Evolutionary conservation across 2,888 invertebrate species (phyloP).

Genomic region (Luperina testacea): DNA sequence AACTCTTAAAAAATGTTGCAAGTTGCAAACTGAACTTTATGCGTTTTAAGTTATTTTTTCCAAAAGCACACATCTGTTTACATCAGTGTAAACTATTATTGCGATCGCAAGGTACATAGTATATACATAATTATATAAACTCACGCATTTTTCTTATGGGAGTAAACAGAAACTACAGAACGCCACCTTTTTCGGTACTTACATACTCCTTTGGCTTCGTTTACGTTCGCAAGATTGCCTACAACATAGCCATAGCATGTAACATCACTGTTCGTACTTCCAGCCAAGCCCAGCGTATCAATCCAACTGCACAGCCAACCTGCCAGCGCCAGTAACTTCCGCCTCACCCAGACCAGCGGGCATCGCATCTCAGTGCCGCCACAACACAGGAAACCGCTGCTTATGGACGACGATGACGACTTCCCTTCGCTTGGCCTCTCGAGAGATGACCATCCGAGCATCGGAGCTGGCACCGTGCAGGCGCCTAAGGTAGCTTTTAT

Average conservation of each 20-base stretch:
- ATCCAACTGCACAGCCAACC: slow-evolving; percentile 88
- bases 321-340: slow-evolving; percentile 86
- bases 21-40: not conserved
- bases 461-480: slow-evolving; percentile 81
- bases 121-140: not conserved
- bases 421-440: slow-evolving; percentile 75
- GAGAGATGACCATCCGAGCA: slow-evolving; percentile 84
- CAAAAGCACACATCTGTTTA: not conserved
- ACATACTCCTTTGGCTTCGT: not conserved
- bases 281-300: slow-evolving; percentile 88
- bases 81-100: not conserved
- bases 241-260: not conserved
- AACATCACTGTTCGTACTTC: slow-evolving; percentile 11
- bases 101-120: not conserved
- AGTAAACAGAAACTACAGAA: not conserved
- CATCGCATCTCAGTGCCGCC: slow-evolving; percentile 79
- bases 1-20: not conserved
- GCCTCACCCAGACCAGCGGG: slow-evolving; percentile 82
- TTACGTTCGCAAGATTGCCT: not conserved
- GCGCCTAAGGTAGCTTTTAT: slow-evolving; percentile 80
- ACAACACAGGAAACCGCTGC: slow-evolving; percentile 63
- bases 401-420: slow-evolving; percentile 76
- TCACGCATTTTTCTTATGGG: not conserved
- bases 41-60: not conserved
- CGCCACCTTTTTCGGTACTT: not conserved